Base-by-base conservation (phyloP, 2,888 invertebrate species). In the Apoda limacodes region DNA sequence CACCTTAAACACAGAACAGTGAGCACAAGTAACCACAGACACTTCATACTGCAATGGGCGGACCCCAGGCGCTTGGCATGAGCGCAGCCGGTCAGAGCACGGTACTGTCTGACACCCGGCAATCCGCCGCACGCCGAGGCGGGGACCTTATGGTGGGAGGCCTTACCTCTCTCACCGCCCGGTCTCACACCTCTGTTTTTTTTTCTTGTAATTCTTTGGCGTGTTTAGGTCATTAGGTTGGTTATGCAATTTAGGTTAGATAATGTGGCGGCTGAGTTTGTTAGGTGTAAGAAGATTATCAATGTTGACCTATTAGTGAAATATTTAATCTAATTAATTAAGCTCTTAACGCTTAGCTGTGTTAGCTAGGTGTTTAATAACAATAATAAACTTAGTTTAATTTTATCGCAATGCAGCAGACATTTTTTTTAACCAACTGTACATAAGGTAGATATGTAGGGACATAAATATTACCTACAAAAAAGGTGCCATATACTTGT, bases 21-120 rank as follows among this genome's bases (percentile, higher is more conserved):
- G 56, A 83, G 67, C 69, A 76, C 78, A 60, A 75, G 69, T 57
- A 83, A 71, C 59, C 85, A 81, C 75, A 74, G 55, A 61, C 80
- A 80, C 76, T 75, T 72, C 82, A 76, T 82, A 58, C 56, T 71
- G 58, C 55, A 56, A 72, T 60, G 74, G 75, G 72, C 72, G 72
- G 70, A 51, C 55, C 55, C 64, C 47, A 47, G 41, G 42, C 30
- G 45, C 48, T 48, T 55, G 47, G 59, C 75, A 71, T 72, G 71
- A 74, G 74, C 69, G 68, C 70, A 67, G 58, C 58, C 60, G 55
- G 42, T 58, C 66, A 58, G 48, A 48, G 65, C 74, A 58, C 72
- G 53, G 54, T 51, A 49, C 63, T 64, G 62, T 74, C 72, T 76
- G 75, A 39, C 57, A 42, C 35, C 44, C 48, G 42, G 44, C 40